Conservation (phyloP, 1,140 invertebrate genomes). For the Chymomyza costata region DNA sequence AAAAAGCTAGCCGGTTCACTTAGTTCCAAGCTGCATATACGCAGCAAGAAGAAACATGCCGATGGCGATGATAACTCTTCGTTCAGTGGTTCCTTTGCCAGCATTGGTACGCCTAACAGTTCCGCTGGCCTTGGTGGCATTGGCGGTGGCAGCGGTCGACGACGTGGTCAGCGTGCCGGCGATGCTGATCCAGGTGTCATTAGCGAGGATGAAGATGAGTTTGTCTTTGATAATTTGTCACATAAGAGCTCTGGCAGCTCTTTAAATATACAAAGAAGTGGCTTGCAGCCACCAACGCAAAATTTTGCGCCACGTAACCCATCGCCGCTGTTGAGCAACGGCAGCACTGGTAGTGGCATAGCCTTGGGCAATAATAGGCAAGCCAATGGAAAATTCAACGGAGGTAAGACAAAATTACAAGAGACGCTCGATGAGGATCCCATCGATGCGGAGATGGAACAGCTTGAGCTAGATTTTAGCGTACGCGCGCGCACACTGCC, state of each 20-base stretch:
- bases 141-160: constrained; percentile 44
- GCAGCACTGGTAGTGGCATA: background rate
- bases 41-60: constrained; percentile 80
- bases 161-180: constrained; percentile 78
- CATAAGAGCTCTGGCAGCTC: constrained; percentile 92
- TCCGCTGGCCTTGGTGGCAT: constrained; percentile 36
- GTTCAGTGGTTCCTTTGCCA: constrained; percentile 78
- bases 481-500: constrained; percentile 75
- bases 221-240: constrained; percentile 90
- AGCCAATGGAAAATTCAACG: constrained; percentile 25
- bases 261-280: constrained; percentile 79
- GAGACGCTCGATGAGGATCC: constrained; percentile 52
- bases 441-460: constrained; percentile 61
- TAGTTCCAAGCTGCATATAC: constrained; percentile 82
- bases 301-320: constrained; percentile 59
- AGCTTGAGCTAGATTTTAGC: constrained; percentile 71
- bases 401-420: constrained; percentile 51
- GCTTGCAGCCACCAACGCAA: constrained; percentile 75
- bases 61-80: constrained; percentile 77
- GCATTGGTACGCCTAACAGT: constrained; percentile 73
- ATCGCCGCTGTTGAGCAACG: constrained; percentile 56
- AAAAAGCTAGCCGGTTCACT: constrained; percentile 91
- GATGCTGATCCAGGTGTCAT: constrained; percentile 92
- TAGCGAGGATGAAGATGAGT: constrained; percentile 92
- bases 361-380: background rate